phyloP scores from a whole-genome alignment of 2,113 vertebrate genomes.

The Lethenteron camtschaticum region DNA sequence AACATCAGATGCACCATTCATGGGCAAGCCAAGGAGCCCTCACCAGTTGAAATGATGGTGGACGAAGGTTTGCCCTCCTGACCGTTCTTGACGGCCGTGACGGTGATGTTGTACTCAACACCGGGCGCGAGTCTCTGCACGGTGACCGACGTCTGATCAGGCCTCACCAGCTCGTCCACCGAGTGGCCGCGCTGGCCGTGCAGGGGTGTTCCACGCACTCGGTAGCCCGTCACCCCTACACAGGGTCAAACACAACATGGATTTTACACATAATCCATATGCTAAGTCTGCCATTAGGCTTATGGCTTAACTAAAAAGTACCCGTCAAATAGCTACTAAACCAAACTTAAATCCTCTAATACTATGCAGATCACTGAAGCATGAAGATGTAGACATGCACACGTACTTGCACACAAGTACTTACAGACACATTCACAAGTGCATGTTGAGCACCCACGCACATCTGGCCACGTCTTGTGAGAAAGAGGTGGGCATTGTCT shows the following conservation, averaged over 20 bases:
- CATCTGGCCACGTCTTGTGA: background rate
- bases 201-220: constrained; percentile 51
- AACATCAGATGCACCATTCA: too few relatives aligned
- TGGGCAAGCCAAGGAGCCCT: too few relatives aligned
- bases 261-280: too few relatives aligned
- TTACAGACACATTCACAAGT: background rate
- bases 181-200: constrained; percentile 49
- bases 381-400: background rate
- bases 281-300: too few relatives aligned
- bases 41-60: constrained; percentile 21
- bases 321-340: too few relatives aligned
- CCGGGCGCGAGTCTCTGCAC: constrained; percentile 72
- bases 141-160: constrained; percentile 49
- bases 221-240: constrained; percentile 64
- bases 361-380: too few relatives aligned
- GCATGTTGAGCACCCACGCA: background rate
- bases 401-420: background rate
- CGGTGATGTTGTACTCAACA: constrained; percentile 77
- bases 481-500: too few relatives aligned
- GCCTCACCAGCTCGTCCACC: constrained; percentile 57
- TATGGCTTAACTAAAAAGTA: too few relatives aligned
- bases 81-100: constrained; percentile 56
- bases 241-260: background rate
- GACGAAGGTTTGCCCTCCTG: constrained; percentile 65
- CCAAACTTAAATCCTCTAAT: too few relatives aligned